Evolutionary conservation across 1,140 invertebrate genomes (phyloP).

Genomic region (Orchestia grillus): DNA sequence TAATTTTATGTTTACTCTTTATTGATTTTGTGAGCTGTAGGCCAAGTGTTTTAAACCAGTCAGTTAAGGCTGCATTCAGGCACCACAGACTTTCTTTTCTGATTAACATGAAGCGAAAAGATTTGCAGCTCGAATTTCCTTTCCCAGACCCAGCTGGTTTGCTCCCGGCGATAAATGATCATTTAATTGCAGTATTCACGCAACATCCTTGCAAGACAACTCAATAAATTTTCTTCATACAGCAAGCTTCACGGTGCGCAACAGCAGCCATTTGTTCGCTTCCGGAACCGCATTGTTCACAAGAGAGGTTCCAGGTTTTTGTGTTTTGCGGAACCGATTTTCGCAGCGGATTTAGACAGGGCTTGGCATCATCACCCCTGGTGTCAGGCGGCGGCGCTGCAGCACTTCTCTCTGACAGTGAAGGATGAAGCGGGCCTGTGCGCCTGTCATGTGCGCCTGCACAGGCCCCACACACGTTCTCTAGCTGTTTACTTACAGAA

Average conservation of each 20-base stretch:
- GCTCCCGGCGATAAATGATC: background rate
- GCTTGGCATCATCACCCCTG: constrained; percentile 1
- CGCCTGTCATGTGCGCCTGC: background rate
- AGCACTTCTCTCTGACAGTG: background rate
- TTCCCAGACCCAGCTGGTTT: background rate
- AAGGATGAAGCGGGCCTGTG: background rate
- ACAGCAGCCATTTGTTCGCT: constrained; percentile 7
- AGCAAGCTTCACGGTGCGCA: background rate
- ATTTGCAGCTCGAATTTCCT: background rate
- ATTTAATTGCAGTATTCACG: background rate
- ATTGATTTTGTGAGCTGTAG: background rate
- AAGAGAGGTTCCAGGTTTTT: constrained; percentile 8
- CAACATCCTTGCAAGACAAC: background rate
- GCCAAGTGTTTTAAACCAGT: no score
- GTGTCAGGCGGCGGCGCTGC: background rate
- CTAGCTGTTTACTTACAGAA: no score
- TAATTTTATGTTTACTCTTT: background rate
- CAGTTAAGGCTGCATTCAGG: background rate
- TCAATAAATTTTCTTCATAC: background rate
- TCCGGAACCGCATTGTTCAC: constrained; percentile 16
- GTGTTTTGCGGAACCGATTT: constrained; percentile 25
- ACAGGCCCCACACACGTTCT: no score
- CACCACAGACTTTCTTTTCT: background rate
- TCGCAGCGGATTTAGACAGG: background rate
- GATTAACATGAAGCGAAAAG: background rate